Percentiles rank a stretch among this genome's conserved stretches.
Conservation (phyloP, 23 tunicate species). For the Botrylloides violaceus region DNA sequence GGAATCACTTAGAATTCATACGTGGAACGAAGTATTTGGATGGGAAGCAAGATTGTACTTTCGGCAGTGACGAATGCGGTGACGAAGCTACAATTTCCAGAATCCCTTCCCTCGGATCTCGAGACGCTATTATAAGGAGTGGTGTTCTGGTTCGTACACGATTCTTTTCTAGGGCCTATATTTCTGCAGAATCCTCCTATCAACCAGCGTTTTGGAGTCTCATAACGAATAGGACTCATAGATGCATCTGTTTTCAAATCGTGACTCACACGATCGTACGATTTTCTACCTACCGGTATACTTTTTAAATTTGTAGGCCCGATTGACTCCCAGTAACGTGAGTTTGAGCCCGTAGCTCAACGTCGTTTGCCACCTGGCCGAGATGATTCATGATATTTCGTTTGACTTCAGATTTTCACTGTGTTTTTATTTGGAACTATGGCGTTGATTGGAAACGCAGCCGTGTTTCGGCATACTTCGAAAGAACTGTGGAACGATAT, state of each 20-base stretch:
- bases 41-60: conserved; percentile 34
- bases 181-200: no score
- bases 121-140: conserved; percentile 43
- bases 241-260: no score
- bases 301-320: no score
- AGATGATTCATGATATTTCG: no score
- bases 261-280: no score
- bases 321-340: no score
- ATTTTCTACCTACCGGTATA: no score
- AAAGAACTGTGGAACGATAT: conserved; percentile 60
- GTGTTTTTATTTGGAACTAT: not conserved
- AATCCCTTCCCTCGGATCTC: not conserved
- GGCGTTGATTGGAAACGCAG: conserved; percentile 55
- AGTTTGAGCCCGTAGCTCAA: no score
- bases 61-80: conserved; percentile 78
- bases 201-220: no score
- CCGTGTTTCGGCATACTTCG: conserved; percentile 40
- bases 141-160: conserved; percentile 26
- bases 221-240: no score
- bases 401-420: not conserved
- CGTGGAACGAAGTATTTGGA: conserved; percentile 33
- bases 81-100: not conserved
- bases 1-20: conserved; percentile 27
- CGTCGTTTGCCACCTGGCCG: no score
- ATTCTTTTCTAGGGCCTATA: no score